Base-by-base conservation (phyloP, 2,113 vertebrate genomes). In the Myiagra hebetior region DNA sequence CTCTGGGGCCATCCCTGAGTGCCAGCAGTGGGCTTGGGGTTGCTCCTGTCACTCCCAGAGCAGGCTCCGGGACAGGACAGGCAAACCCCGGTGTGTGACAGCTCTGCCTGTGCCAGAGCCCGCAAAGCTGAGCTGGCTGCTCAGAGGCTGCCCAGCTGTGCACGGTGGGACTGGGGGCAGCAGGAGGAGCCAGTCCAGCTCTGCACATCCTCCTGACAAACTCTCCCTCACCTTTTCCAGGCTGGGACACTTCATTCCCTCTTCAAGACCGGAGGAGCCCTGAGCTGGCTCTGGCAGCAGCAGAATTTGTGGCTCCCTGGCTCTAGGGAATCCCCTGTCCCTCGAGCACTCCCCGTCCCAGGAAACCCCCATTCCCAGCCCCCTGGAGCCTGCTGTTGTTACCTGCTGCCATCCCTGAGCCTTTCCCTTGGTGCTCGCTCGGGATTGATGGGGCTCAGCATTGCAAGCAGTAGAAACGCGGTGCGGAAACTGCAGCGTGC, bases 391-490 rank as follows among this genome's bases (percentile, higher is more conserved):
- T 44, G 77, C 89, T 62, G 46, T 46, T 6, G 0, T 28, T 11
- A 8, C 46, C 86, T 76, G 28, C 18, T 69, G 5, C 33, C 31
- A 14, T 35, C 60, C 55, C 68, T 1, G 8, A 52, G 70, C 46
- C 33, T 70, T 31, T 57, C 90, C 90, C 85, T 63, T 3, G 37
- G 17, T n/a, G 31, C 65, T 89, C 6, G 0, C 84, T 96, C 11
- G 5, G 65, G 84, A 93, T 87, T 92, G 95, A 96, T 94, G 83
- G 20, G 23, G 53, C 1, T 94, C 74, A 79, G 94, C 49, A 89
- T 53, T 69, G 79, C 15, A n/a, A 53, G 95, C 85, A 94, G 85
- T 93, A 92, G 97, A 97, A 95, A 39, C 0, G 0, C 23, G 5
- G 49, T 22, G 53, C 0, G 0, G 91, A 65, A 96, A 93, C 62